phyloP scores from a whole-genome alignment of 2,888 invertebrate species.

The Horisme vitalbata region DNA sequence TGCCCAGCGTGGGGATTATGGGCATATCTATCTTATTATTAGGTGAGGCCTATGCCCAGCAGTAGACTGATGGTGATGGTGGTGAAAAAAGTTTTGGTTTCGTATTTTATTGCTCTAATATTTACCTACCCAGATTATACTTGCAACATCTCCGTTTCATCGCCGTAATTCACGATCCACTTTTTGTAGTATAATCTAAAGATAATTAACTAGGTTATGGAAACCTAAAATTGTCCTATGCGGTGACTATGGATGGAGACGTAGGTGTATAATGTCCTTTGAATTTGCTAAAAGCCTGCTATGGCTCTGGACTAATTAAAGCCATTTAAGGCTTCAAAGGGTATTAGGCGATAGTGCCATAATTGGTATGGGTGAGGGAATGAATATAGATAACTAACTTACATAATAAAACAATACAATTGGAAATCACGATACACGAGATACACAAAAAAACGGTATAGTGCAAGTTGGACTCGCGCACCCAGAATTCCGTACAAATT shows the following conservation, averaged over 20 bases:
- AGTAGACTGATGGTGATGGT: no score
- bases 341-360: constrained; percentile 15
- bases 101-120: no score
- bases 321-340: constrained; percentile 45
- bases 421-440: constrained; percentile 9
- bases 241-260: constrained; percentile 31
- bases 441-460: no score
- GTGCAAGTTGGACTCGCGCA: no score
- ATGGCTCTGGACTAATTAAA: constrained; percentile 56
- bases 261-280: constrained; percentile 48
- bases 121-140: no score
- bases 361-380: constrained; percentile 20
- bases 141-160: no score
- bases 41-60: no score
- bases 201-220: constrained; percentile 5
- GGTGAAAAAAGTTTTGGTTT: no score
- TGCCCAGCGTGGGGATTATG: no score
- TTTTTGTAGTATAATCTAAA: background rate
- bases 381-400: constrained; percentile 20
- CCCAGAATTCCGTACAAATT: no score
- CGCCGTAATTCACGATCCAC: no score
- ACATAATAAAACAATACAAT: constrained; percentile 18
- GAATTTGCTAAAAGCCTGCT: constrained; percentile 46
- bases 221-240: constrained; percentile 23
- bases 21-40: no score